A percentile compares a stretch with the other conserved stretches of the same genome.
These are phyloP conservation scores for Sebastolobus alascanus DNA, from an alignment of 2,797 vertebrate species.

Conservation along the genomic window DNA sequence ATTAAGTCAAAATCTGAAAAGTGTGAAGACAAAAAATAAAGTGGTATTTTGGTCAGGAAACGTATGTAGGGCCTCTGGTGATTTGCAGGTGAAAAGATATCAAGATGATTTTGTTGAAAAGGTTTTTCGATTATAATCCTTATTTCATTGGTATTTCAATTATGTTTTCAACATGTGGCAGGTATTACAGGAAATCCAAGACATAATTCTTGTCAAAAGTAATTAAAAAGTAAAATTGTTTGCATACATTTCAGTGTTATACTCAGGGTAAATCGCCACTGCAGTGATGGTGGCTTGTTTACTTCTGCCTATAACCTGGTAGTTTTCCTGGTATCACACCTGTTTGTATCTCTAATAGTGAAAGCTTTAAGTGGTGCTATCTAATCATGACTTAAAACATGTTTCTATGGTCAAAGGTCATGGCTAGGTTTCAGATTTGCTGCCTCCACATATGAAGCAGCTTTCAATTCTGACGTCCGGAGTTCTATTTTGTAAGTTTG, in stretches of 20 bases:
- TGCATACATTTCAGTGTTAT: neutral
- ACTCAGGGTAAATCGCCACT: neutral
- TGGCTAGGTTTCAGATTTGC: neutral
- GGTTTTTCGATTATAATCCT: neutral
- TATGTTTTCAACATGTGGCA: neutral
- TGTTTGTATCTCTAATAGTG: neutral
- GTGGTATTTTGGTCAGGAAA: neutral
- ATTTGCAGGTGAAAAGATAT: neutral
- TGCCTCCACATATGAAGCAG: neutral
- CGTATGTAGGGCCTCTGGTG: neutral
- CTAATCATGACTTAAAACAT: neutral
- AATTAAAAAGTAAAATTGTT: too few relatives aligned
- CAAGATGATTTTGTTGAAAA: neutral
- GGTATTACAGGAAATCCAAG: neutral
- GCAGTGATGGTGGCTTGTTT: neutral
- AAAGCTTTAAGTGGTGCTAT: neutral
- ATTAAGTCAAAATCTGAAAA: neutral
- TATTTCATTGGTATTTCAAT: neutral
- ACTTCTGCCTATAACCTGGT: neutral
- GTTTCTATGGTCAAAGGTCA: neutral
- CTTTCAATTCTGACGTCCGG: neutral
- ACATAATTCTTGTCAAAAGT: neutral
- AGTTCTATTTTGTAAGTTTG: neutral
- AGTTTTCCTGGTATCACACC: neutral
- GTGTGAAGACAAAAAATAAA: neutral